Evolutionary conservation across 1,140 invertebrate species (phyloP).

Genomic region (Drosophila asahinai): DNA sequence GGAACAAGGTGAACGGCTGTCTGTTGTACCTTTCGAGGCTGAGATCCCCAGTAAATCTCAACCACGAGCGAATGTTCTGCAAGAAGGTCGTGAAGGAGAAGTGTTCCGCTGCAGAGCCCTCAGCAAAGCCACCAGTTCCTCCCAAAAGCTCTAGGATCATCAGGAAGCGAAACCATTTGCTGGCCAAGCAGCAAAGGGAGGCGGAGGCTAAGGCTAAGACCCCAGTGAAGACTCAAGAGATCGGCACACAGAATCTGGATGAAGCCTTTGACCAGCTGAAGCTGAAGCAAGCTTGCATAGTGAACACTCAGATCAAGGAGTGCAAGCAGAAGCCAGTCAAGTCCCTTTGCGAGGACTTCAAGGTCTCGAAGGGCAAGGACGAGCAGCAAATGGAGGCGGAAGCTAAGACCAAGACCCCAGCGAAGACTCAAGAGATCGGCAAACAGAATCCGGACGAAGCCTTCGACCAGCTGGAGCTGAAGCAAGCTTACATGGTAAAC

Average conservation of each 20-base stretch:
- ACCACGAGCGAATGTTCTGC: constrained; percentile 3
- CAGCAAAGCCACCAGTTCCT: background rate
- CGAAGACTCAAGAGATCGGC: background rate
- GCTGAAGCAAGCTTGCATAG: background rate
- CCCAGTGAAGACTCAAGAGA: background rate
- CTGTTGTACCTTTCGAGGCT: background rate
- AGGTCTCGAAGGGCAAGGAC: too few relatives aligned
- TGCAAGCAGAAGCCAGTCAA: too few relatives aligned
- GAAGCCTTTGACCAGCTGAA: constrained; percentile 4
- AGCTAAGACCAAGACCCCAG: background rate
- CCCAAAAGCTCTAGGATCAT: background rate
- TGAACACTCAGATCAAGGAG: too few relatives aligned
- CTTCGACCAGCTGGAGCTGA: background rate
- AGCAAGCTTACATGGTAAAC: background rate
- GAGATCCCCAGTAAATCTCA: background rate
- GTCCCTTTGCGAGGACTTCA: too few relatives aligned
- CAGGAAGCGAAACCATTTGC: constrained; percentile 5
- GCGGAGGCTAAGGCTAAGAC: background rate
- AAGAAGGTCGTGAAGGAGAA: background rate
- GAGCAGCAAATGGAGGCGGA: background rate
- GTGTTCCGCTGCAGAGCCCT: background rate
- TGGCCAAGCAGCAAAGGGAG: constrained; percentile 2
- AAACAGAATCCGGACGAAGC: background rate
- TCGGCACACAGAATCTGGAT: background rate
- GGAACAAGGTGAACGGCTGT: background rate